Conservation (phyloP, 2,888 invertebrate species). For the Acleris laterana region DNA sequence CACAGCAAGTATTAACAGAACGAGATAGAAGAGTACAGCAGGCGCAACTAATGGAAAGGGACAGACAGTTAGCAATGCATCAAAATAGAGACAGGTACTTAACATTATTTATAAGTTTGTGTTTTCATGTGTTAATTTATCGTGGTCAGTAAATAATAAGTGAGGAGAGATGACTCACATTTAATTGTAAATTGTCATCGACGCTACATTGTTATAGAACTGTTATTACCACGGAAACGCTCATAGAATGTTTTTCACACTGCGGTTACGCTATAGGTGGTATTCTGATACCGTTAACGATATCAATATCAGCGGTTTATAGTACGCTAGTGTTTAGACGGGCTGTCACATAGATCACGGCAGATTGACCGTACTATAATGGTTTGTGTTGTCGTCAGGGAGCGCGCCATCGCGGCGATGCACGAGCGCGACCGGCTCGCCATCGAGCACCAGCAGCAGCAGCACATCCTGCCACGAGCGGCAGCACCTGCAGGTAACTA, state of each 20-base stretch:
- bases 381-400: constrained; percentile 45
- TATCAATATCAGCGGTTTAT: too few species aligned
- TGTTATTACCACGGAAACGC: too few species aligned
- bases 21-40: constrained; percentile 70
- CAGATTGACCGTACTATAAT: too few species aligned
- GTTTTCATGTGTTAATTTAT: neutral
- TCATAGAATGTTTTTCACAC: too few species aligned
- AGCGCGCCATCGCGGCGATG: constrained; percentile 63
- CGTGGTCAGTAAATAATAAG: neutral
- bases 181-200: too few species aligned
- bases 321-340: too few species aligned
- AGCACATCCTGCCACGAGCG: constrained; percentile 50
- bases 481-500: constrained; percentile 50
- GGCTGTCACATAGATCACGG: too few species aligned
- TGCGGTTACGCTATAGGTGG: too few species aligned
- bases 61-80: constrained; percentile 65
- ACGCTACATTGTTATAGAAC: too few species aligned
- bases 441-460: constrained; percentile 60
- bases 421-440: constrained; percentile 63
- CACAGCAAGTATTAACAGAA: constrained; percentile 55
- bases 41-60: constrained; percentile 70
- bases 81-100: constrained; percentile 62
- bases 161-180: neutral
- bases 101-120: neutral
- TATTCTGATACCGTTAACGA: too few species aligned